Percentiles rank a stretch among this genome's conserved stretches.
phyloP scores from a whole-genome alignment of 2,797 vertebrate species.

The Spondyliosoma cantharus region DNA sequence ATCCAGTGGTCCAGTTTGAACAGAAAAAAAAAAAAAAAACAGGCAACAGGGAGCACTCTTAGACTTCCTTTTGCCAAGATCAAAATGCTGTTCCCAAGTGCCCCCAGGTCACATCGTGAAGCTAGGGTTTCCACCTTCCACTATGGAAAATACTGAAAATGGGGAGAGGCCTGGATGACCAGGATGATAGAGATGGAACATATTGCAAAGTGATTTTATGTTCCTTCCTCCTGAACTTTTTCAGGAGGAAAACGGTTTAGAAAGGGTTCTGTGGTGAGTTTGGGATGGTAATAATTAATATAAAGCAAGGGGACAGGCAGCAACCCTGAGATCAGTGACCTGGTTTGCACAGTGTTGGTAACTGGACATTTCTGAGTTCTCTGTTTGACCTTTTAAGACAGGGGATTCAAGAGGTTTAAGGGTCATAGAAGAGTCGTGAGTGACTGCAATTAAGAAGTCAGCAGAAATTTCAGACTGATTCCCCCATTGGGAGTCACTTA shows the following conservation, averaged over 20 bases:
- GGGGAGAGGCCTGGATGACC: not conserved
- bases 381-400: not conserved
- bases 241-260: too few species aligned
- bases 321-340: conserved; percentile 22
- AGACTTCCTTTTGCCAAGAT: not conserved
- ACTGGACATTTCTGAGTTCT: not conserved
- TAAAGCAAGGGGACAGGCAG: conserved; percentile 8
- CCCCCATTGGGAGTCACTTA: not conserved
- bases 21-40: not conserved
- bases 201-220: not conserved
- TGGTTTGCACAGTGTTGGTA: not conserved
- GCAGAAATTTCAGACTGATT: not conserved
- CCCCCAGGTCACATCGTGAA: conserved; percentile 4
- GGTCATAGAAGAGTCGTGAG: not conserved
- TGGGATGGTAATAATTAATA: not conserved
- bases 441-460: not conserved
- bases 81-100: conserved; percentile 6
- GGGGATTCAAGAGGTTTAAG: not conserved
- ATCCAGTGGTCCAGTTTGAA: conserved; percentile 35
- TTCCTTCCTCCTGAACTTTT: not conserved
- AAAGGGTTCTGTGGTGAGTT: too few species aligned
- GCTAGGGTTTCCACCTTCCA: conserved; percentile 14
- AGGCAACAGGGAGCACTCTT: not conserved
- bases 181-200: not conserved
- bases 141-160: not conserved